Evolutionary conservation across 2,797 vertebrate genomes (phyloP).

Genomic region (Molossus molossus): DNA sequence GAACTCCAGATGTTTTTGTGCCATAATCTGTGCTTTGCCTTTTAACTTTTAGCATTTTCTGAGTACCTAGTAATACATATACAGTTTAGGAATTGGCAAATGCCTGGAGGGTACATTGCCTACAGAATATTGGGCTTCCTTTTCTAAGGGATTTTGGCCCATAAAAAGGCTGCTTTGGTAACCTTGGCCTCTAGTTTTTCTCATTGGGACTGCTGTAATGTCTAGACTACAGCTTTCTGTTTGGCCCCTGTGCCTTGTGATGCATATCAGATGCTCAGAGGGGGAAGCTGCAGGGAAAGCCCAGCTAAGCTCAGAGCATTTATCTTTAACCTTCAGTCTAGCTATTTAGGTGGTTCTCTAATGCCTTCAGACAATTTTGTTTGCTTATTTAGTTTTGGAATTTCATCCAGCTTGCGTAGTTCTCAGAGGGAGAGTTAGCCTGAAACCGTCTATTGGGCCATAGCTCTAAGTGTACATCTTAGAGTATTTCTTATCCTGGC

Average conservation of each 20-base stretch:
- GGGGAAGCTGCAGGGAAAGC: background rate
- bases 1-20: background rate
- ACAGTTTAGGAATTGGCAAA: background rate
- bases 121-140: background rate
- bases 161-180: background rate
- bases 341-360: background rate
- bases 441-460: background rate
- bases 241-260: background rate
- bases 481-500: background rate
- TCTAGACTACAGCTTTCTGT: background rate
- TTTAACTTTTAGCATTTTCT: background rate
- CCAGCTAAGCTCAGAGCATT: background rate
- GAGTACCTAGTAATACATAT: background rate
- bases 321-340: background rate
- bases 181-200: background rate
- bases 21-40: background rate
- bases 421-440: background rate
- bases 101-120: background rate
- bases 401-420: background rate
- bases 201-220: background rate
- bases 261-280: background rate
- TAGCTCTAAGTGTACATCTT: background rate
- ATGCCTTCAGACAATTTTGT: background rate
- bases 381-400: background rate
- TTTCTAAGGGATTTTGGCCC: background rate